These are phyloP conservation scores for Ctenomys sociabilis DNA, from an alignment of 2,113 vertebrate genomes.

Conservation along the genomic window DNA sequence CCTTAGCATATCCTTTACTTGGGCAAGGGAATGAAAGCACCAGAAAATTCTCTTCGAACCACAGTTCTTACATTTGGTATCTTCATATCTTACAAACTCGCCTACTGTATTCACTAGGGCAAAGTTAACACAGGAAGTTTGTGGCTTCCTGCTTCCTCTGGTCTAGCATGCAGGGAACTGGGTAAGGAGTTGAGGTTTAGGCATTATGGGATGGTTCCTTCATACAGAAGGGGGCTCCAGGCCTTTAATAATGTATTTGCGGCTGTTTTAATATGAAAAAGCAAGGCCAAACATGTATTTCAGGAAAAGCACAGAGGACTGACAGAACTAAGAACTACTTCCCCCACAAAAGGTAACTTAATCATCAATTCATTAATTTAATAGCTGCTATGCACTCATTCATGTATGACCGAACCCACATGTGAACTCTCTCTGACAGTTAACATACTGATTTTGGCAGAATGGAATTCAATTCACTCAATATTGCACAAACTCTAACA, in stretches of 20 bases:
- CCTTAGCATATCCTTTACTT: background rate
- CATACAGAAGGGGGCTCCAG: background rate
- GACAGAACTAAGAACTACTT: background rate
- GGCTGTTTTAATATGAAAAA: constrained; percentile 28
- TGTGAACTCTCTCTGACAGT: constrained; percentile 20
- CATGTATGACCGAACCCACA: constrained; percentile 26
- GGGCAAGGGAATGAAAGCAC: background rate
- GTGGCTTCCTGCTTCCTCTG: background rate
- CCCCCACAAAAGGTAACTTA: constrained; percentile 23
- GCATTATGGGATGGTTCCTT: background rate
- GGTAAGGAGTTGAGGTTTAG: background rate
- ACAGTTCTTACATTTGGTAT: background rate
- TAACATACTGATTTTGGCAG: constrained; percentile 14
- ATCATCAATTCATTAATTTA: constrained; percentile 58
- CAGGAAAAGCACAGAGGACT: constrained; percentile 42
- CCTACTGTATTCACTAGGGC: background rate
- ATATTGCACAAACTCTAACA: constrained; percentile 23
- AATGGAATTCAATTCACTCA: constrained; percentile 36
- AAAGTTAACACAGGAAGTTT: background rate
- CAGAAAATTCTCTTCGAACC: background rate
- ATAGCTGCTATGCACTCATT: constrained; percentile 28
- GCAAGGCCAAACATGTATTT: background rate
- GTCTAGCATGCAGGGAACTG: background rate
- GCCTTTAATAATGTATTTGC: background rate
- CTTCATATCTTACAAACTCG: background rate